These are phyloP conservation scores for Andrena praecox DNA, from an alignment of 2,888 invertebrate species.

Conservation along the genomic window DNA sequence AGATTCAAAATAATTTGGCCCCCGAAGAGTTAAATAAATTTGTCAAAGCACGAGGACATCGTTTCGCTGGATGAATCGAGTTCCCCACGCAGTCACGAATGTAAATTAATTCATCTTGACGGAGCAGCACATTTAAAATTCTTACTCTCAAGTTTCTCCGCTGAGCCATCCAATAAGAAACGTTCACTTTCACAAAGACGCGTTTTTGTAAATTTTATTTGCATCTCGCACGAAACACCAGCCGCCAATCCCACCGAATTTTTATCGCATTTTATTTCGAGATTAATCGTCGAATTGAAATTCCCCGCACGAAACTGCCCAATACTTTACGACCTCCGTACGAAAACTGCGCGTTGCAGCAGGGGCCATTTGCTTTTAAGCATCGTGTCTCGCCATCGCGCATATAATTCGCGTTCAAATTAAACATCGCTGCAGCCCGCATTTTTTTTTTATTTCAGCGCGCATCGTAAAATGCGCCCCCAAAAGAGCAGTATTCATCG, in stretches of 20 bases:
- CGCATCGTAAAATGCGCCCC: constrained; percentile 15
- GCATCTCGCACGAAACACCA: not conserved
- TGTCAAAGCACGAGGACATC: no score
- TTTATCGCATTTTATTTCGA: constrained; percentile 1
- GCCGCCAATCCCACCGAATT: not conserved
- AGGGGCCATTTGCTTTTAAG: constrained; percentile 6
- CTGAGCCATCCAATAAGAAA: no score
- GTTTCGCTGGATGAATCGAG: no score
- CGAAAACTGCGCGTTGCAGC: constrained; percentile 12
- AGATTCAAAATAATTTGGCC: no score
- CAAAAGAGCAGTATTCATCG: constrained; percentile 14
- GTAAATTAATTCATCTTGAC: no score
- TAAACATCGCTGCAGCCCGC: constrained; percentile 7
- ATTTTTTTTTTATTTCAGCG: constrained; percentile 36
- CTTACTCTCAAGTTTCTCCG: no score
- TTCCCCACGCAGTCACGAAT: no score
- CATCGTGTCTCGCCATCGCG: not conserved
- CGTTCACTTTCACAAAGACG: no score
- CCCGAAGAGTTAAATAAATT: no score
- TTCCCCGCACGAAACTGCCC: constrained; percentile 3
- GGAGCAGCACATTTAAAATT: no score
- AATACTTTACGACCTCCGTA: constrained; percentile 14
- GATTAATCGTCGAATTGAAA: constrained; percentile 25
- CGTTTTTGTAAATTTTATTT: no score
- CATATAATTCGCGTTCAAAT: constrained; percentile 33